Evolutionary conservation across 2,797 vertebrate species (phyloP).

Genomic region (Diceros bicornis): DNA sequence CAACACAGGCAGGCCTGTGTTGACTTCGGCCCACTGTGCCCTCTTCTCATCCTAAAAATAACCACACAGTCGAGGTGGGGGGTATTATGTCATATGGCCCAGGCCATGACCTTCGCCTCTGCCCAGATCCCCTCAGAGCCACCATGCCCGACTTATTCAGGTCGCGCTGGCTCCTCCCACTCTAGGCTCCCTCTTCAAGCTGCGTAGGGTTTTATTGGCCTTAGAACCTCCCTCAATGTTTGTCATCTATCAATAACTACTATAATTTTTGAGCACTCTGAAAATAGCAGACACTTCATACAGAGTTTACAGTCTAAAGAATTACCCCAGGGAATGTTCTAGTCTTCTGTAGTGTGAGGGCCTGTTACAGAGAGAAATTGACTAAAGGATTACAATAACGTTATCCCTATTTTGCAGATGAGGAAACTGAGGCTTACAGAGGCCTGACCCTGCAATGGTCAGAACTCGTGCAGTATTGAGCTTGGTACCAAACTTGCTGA

Average conservation of each 20-base stretch:
- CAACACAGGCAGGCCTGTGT: neutral
- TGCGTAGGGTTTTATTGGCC: accelerated
- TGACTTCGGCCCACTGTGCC: too few relatives aligned
- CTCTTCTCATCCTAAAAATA: neutral
- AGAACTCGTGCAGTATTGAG: neutral
- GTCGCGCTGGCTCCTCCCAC: neutral
- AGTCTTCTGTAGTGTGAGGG: neutral
- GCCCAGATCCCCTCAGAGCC: neutral
- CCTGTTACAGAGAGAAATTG: neutral
- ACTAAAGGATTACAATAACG: too few relatives aligned
- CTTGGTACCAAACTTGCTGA: accelerated
- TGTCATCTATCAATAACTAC: too few relatives aligned
- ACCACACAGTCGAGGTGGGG: neutral
- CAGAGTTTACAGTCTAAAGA: neutral
- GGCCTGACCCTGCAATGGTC: accelerated
- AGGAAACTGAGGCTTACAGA: neutral
- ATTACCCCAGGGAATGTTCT: neutral
- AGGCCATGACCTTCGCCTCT: neutral
- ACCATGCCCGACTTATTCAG: neutral
- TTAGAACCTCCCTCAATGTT: neutral
- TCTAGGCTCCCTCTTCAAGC: neutral
- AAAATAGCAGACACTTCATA: neutral
- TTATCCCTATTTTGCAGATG: neutral
- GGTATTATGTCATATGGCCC: accelerated
- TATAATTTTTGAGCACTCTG: neutral